phyloP scores from a whole-genome alignment of 2,888 invertebrate genomes.

The Pinctada fucata region DNA sequence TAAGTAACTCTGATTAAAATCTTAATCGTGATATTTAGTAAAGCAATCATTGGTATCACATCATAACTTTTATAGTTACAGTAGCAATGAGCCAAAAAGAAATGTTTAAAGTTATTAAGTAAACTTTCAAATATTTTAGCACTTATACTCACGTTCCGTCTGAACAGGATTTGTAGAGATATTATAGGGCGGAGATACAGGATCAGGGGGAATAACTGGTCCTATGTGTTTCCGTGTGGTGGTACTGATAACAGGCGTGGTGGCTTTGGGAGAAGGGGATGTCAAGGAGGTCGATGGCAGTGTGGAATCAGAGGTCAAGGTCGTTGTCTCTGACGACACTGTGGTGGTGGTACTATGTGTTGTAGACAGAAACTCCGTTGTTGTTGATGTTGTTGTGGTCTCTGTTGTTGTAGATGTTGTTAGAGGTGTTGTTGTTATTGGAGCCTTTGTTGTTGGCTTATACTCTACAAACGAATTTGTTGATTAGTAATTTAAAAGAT shows the following conservation, averaged over 20 bases:
- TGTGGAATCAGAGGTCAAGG: not conserved
- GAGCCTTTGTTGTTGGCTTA: not conserved
- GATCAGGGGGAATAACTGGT: not conserved
- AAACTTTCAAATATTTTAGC: not conserved
- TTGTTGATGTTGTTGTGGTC: not conserved
- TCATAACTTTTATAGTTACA: no score
- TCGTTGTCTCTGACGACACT: not conserved
- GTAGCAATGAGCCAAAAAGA: no score
- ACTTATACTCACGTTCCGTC: not conserved
- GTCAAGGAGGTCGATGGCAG: not conserved
- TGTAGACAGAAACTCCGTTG: not conserved
- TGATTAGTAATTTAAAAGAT: no score
- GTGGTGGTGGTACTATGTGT: not conserved
- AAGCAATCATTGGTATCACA: no score
- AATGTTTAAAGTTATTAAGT: no score
- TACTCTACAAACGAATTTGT: not conserved
- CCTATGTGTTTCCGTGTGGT: not conserved
- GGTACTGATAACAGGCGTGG: not conserved
- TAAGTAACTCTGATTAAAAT: no score
- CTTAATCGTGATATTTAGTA: no score
- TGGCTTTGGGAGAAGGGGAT: not conserved
- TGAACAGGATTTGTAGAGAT: conserved; percentile 1
- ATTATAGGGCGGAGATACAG: not conserved
- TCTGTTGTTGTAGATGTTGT: not conserved
- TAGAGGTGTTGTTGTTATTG: not conserved